Percentiles rank a stretch among this genome's conserved stretches.
phyloP scores from a whole-genome alignment of 1,140 invertebrate species.

The Anoplolepis gracilipes region DNA sequence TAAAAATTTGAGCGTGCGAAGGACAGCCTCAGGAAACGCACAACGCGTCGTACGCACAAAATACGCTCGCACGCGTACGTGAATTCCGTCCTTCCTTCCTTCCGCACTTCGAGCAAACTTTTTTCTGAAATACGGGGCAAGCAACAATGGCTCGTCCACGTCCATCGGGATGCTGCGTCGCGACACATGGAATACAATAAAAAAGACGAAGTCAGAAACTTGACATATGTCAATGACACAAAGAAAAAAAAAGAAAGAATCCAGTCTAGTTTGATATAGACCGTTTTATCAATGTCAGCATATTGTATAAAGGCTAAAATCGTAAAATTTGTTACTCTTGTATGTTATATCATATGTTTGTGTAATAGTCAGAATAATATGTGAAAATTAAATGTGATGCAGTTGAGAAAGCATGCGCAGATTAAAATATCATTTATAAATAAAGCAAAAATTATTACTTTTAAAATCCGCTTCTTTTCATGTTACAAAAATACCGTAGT shows the following conservation, averaged over 20 bases:
- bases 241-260: background rate
- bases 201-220: slow-evolving; percentile 32
- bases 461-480: background rate
- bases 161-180: slow-evolving; percentile 12
- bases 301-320: background rate
- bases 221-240: slow-evolving; percentile 55
- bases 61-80: background rate
- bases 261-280: background rate
- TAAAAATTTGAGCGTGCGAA: slow-evolving; percentile 51
- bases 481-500: background rate
- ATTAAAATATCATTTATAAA: slow-evolving; percentile 23
- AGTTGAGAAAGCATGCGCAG: background rate
- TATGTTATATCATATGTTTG: background rate
- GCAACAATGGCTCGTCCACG: slow-evolving; percentile 48
- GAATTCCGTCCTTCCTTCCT: slow-evolving; percentile 42
- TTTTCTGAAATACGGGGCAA: slow-evolving; percentile 37
- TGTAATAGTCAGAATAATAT: background rate
- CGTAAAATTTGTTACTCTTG: slow-evolving; percentile 16
- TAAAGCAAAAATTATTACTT: background rate
- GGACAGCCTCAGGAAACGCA: slow-evolving; percentile 8
- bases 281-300: slow-evolving; percentile 13
- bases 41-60: slow-evolving; percentile 11
- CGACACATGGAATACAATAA: slow-evolving; percentile 29
- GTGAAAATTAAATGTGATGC: background rate
- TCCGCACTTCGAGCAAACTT: slow-evolving; percentile 32